phyloP scores from a whole-genome alignment of 2,888 invertebrate species.

The Chydorus sphaericus region DNA sequence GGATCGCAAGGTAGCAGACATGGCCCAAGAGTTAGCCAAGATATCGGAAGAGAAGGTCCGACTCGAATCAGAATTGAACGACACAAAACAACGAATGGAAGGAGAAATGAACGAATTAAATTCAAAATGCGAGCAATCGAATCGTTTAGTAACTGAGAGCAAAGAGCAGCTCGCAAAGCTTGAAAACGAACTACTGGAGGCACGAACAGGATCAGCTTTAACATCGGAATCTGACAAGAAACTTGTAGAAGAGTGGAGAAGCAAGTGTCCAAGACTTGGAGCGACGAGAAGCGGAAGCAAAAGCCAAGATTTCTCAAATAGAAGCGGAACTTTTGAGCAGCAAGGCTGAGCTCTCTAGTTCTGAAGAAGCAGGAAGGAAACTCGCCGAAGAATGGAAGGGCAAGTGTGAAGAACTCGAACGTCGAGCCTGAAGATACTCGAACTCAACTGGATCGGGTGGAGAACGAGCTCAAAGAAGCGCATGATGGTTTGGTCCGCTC shows the following conservation, averaged over 20 bases:
- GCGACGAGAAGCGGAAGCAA: neutral
- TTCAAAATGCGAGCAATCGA: neutral
- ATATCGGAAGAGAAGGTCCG: conserved; percentile 2
- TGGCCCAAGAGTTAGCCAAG: neutral
- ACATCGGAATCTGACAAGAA: conserved; percentile 30
- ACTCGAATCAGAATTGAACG: conserved; percentile 2
- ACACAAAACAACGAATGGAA: neutral
- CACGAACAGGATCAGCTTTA: conserved; percentile 26
- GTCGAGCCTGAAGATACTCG: too few species aligned
- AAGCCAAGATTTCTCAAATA: neutral
- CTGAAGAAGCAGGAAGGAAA: too few species aligned
- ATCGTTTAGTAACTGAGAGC: neutral
- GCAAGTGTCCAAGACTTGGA: neutral
- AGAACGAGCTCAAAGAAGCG: too few species aligned
- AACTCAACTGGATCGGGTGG: too few species aligned
- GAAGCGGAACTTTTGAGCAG: neutral
- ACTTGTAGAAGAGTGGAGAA: conserved; percentile 25
- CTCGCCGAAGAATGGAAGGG: too few species aligned
- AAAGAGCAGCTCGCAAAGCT: conserved; percentile 26
- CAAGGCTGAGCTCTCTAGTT: too few species aligned
- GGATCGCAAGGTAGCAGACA: neutral
- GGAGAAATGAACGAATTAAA: neutral
- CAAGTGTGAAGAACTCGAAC: too few species aligned
- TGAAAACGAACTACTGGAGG: conserved; percentile 25
- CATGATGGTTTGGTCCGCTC: too few species aligned